Conservation (phyloP, 1,140 invertebrate genomes). For the Drosophila repletoides region DNA sequence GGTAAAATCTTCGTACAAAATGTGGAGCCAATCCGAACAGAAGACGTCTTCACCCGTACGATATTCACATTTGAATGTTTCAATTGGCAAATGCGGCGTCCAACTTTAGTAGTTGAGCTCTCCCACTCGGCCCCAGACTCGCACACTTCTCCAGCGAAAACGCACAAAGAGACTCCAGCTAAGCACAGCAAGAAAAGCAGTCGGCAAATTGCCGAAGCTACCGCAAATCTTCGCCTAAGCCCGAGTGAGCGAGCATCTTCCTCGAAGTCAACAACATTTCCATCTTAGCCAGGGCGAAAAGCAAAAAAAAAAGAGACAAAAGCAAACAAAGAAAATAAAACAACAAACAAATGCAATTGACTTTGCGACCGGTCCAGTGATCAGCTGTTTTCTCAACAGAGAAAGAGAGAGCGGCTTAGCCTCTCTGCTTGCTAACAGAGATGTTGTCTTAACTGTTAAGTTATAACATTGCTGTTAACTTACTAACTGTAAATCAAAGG, state of each 20-base stretch:
- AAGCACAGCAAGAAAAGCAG: slow-evolving; percentile 43
- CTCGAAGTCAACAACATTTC: slow-evolving; percentile 49
- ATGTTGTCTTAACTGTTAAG: slow-evolving; percentile 4
- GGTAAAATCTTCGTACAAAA: slow-evolving; percentile 40
- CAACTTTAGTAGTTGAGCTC: slow-evolving; percentile 77
- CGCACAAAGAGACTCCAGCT: slow-evolving; percentile 38
- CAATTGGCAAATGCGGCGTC: slow-evolving; percentile 80
- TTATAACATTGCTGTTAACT: slow-evolving; percentile 26
- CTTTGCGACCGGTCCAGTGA: slow-evolving; percentile 61
- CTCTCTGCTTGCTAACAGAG: slow-evolving; percentile 1
- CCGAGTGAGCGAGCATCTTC: slow-evolving; percentile 47
- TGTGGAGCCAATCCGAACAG: slow-evolving; percentile 61
- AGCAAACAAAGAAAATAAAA: slow-evolving; percentile 27
- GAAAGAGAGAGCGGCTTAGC: neutral
- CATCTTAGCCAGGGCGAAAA: slow-evolving; percentile 32
- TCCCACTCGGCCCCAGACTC: slow-evolving; percentile 47
- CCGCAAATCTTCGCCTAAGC: slow-evolving; percentile 38
- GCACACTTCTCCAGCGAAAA: slow-evolving; percentile 49
- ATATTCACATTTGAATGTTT: slow-evolving; percentile 82
- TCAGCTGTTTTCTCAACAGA: slow-evolving; percentile 46
- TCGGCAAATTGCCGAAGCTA: slow-evolving; percentile 38
- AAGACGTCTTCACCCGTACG: slow-evolving; percentile 82
- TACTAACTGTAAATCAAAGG: neutral
- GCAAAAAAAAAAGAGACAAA: slow-evolving; percentile 26
- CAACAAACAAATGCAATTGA: slow-evolving; percentile 33